Evolutionary conservation across 1,140 invertebrate species (phyloP).

Genomic region (Drosophila paulistorum): DNA sequence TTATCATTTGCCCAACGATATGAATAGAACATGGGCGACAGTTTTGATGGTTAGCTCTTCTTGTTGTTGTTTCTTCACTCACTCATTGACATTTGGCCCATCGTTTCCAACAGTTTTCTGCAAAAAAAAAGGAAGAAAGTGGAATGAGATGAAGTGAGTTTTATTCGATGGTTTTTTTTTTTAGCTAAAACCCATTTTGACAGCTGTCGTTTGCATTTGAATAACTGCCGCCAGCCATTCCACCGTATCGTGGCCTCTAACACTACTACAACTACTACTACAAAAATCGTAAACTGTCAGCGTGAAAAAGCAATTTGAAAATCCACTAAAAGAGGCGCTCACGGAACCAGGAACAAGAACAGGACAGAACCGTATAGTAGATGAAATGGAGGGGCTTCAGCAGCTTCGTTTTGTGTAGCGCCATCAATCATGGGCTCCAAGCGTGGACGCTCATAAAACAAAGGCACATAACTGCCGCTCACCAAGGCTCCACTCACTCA

Average conservation of each 20-base stretch:
- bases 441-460: slow-evolving; percentile 68
- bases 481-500: not conserved
- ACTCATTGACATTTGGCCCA: slow-evolving; percentile 56
- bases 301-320: slow-evolving; percentile 77
- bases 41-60: slow-evolving; percentile 18
- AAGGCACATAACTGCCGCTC: slow-evolving; percentile 39
- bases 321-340: slow-evolving; percentile 65
- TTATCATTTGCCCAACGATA: slow-evolving; percentile 55
- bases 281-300: slow-evolving; percentile 65
- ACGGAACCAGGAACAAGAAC: slow-evolving; percentile 9
- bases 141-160: slow-evolving; percentile 50
- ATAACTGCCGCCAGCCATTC: slow-evolving; percentile 65
- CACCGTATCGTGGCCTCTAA: slow-evolving; percentile 12
- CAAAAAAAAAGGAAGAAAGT: slow-evolving; percentile 36
- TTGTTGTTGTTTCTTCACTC: slow-evolving; percentile 31
- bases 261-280: slow-evolving; percentile 22
- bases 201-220: slow-evolving; percentile 81
- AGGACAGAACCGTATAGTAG: not conserved
- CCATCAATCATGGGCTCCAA: slow-evolving; percentile 70
- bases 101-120: slow-evolving; percentile 37
- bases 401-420: slow-evolving; percentile 25
- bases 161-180: slow-evolving; percentile 23
- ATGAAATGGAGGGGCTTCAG: slow-evolving; percentile 31
- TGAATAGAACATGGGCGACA: slow-evolving; percentile 28
- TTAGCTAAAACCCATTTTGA: slow-evolving; percentile 71